A percentile compares a stretch with the other conserved stretches of the same genome.
phyloP scores from a whole-genome alignment of 2,888 invertebrate species.

The Lacanobia wlatinum region DNA sequence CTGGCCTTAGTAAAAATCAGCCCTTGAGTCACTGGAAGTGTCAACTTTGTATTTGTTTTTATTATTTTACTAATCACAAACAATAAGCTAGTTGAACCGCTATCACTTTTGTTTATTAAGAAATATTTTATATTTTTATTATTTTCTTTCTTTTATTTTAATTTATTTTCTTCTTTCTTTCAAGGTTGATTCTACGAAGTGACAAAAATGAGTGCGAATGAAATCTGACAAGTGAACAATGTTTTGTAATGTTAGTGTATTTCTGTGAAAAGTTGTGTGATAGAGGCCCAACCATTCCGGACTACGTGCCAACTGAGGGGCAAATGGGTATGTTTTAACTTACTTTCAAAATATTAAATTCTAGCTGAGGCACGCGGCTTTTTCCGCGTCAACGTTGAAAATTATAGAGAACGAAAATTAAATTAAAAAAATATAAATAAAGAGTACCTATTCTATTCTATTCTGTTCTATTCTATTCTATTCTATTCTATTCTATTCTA shows the following conservation, averaged over 20 bases:
- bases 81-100: slow-evolving; percentile 62
- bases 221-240: slow-evolving; percentile 67
- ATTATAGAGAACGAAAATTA: too few relatives aligned
- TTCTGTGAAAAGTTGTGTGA: slow-evolving; percentile 73
- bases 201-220: slow-evolving; percentile 73
- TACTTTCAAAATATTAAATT: not conserved
- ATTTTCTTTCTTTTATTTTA: slow-evolving; percentile 40
- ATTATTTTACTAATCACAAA: not conserved
- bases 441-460: too few relatives aligned
- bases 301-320: slow-evolving; percentile 82
- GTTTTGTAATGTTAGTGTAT: slow-evolving; percentile 70
- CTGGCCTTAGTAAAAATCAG: too few relatives aligned
- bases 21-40: too few relatives aligned
- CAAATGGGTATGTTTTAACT: slow-evolving; percentile 85
- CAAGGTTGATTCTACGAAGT: slow-evolving; percentile 69
- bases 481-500: too few relatives aligned
- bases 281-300: slow-evolving; percentile 82
- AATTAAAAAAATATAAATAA: too few relatives aligned
- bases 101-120: slow-evolving; percentile 29
- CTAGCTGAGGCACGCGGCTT: not conserved
- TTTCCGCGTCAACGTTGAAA: not conserved
- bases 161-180: slow-evolving; percentile 72
- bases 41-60: too few relatives aligned
- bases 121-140: slow-evolving; percentile 21
- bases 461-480: too few relatives aligned